phyloP scores from a whole-genome alignment of 2,797 vertebrate genomes.

The Pitangus sulphuratus region DNA sequence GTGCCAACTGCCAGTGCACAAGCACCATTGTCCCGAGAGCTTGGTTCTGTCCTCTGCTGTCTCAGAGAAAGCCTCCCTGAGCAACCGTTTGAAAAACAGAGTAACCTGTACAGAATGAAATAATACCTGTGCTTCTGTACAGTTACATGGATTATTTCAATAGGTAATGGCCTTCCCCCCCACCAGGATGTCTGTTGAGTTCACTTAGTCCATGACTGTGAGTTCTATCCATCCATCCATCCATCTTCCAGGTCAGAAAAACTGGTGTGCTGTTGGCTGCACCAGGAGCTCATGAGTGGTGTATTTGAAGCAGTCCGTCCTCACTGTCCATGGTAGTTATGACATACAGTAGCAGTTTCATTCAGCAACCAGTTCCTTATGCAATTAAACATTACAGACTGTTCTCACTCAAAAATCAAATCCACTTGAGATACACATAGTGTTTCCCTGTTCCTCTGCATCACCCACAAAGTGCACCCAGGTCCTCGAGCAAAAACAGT shows the following conservation, averaged over 20 bases:
- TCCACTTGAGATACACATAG: neutral
- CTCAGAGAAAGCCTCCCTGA: neutral
- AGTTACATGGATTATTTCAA: too few relatives aligned
- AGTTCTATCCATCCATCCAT: neutral
- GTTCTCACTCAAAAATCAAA: neutral
- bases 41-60: neutral
- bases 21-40: neutral
- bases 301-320: neutral
- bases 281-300: neutral
- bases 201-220: neutral
- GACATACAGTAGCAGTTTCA: neutral
- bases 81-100: neutral
- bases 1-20: rapidly evolving
- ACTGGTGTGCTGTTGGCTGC: neutral
- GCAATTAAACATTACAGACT: neutral
- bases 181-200: too few relatives aligned
- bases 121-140: too few relatives aligned
- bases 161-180: too few relatives aligned
- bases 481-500: neutral
- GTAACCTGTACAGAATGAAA: neutral
- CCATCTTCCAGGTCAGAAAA: neutral
- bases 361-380: neutral
- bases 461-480: neutral
- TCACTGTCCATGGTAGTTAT: neutral
- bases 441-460: neutral